Conservation (phyloP, 2,113 vertebrate genomes). For the Halcyon senegalensis region DNA sequence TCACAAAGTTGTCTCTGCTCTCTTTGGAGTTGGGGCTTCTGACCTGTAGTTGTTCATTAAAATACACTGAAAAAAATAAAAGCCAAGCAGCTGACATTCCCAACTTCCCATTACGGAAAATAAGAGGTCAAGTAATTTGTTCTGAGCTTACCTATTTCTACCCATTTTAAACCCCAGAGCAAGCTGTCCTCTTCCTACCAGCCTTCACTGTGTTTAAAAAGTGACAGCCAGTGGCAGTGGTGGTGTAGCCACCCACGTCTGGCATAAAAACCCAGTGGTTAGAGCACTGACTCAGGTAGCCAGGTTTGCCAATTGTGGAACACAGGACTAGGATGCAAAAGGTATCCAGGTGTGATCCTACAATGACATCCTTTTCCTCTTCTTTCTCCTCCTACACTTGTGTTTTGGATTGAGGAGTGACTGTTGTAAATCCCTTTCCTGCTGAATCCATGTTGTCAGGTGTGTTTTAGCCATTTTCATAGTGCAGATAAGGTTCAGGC, state of each 20-base stretch:
- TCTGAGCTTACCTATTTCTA: not conserved
- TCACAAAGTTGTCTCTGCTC: not conserved
- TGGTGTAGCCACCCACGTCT: not conserved
- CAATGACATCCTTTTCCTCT: not conserved
- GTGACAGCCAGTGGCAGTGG: not conserved
- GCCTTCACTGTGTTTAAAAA: not conserved
- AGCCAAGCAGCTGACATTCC: accelerated
- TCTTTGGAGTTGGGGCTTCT: not conserved
- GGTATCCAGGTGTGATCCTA: not conserved
- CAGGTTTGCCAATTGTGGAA: not conserved
- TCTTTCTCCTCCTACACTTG: not conserved
- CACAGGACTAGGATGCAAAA: not conserved
- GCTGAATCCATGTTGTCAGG: not conserved
- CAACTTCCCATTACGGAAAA: not conserved
- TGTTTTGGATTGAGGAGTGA: not conserved
- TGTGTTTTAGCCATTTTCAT: not conserved
- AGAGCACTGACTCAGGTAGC: not conserved
- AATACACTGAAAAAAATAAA: not conserved
- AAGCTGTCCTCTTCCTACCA: not conserved
- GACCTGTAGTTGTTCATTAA: not conserved
- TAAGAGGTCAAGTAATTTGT: not conserved
- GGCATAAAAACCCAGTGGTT: not conserved
- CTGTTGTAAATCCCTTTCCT: not conserved
- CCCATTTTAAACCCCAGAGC: not conserved
- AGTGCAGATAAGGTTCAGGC: not conserved